Conservation (phyloP, 2,113 vertebrate species). For the Vulpes ferrilata region DNA sequence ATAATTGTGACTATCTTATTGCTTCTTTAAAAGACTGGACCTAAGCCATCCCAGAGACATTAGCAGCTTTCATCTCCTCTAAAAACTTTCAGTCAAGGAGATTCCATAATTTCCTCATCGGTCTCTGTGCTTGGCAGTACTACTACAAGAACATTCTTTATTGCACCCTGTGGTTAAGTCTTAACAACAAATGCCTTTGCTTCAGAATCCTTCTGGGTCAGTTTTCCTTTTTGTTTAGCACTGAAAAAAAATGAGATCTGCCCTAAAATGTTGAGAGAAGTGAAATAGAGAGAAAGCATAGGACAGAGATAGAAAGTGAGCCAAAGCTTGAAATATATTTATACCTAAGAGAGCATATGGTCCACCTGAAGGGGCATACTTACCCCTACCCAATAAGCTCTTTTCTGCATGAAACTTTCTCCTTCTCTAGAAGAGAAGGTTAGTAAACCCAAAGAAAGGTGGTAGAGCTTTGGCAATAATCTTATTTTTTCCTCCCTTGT, state of each 20-base stretch:
- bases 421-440: neutral
- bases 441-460: neutral
- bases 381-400: neutral
- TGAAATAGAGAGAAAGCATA: neutral
- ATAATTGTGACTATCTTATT: neutral
- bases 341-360: neutral
- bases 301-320: neutral
- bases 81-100: conserved; percentile 53
- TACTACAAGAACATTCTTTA: neutral
- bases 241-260: conserved; percentile 49
- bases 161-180: neutral
- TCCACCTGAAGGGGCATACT: neutral
- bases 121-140: neutral
- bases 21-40: conserved; percentile 30
- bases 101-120: conserved; percentile 20
- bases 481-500: neutral
- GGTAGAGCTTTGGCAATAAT: neutral
- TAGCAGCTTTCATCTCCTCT: conserved; percentile 41
- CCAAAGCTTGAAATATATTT: conserved; percentile 23
- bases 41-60: conserved; percentile 24
- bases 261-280: neutral
- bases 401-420: neutral
- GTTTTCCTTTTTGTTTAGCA: neutral
- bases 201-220: conserved; percentile 35
- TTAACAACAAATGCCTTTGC: conserved; percentile 45